A percentile compares a stretch with the other conserved stretches of the same genome.
phyloP scores from a whole-genome alignment of 2,113 vertebrate genomes.

The Prochilodus magdalenae region DNA sequence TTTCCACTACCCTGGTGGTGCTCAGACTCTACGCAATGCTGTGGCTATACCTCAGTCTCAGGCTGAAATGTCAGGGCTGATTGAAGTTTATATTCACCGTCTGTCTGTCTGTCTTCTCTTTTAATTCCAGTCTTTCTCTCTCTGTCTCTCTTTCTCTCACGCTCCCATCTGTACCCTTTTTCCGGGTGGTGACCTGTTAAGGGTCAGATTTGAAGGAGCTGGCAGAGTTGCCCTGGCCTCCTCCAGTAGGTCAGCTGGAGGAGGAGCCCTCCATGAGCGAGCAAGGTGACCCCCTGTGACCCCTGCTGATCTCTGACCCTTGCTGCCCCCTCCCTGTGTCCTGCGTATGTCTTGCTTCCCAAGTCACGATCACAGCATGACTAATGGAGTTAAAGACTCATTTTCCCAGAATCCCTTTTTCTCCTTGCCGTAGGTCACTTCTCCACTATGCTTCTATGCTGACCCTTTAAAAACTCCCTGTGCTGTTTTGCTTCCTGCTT shows the following conservation, averaged over 20 bases:
- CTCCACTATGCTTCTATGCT: not conserved
- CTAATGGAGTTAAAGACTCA: not conserved
- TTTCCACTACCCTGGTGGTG: too few species aligned
- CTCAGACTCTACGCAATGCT: too few species aligned
- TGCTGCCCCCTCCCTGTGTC: not conserved
- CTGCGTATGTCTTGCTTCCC: conserved; percentile 7
- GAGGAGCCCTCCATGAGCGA: conserved; percentile 70
- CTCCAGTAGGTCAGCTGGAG: conserved; percentile 76
- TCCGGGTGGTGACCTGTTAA: conserved; percentile 28
- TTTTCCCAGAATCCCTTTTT: conserved; percentile 17
- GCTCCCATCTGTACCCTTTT: conserved; percentile 28
- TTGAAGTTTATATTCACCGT: not conserved
- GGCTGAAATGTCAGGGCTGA: too few species aligned
- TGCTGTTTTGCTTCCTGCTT: not conserved
- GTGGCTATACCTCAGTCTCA: too few species aligned
- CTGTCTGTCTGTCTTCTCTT: not conserved
- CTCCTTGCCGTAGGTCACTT: conserved; percentile 7
- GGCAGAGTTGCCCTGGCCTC: conserved; percentile 75
- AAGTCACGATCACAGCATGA: conserved; percentile 12
- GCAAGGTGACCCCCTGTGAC: conserved; percentile 77
- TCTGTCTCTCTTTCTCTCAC: conserved; percentile 10
- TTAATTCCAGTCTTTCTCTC: not conserved
- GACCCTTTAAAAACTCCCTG: not conserved
- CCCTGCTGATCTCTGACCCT: conserved; percentile 33
- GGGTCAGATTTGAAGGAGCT: conserved; percentile 74